phyloP scores from a whole-genome alignment of 1,140 invertebrate genomes.

The Pseudomyrmex sp. region DNA sequence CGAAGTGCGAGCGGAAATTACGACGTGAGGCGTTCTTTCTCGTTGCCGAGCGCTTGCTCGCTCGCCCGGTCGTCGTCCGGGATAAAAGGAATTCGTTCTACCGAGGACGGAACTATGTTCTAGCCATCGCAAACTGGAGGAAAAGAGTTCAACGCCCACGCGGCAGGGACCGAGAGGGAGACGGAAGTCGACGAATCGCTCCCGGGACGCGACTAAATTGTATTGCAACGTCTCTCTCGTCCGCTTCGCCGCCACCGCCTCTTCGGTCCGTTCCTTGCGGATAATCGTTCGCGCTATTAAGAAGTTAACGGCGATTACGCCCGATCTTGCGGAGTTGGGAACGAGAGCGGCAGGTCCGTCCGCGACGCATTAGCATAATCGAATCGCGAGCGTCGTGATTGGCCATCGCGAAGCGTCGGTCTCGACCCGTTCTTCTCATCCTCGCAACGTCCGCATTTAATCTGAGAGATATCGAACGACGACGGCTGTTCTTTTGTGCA shows the following conservation, averaged over 20 bases:
- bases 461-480: slow-evolving; percentile 5
- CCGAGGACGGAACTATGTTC: slow-evolving; percentile 26
- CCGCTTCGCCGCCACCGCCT: background rate
- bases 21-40: slow-evolving; percentile 47
- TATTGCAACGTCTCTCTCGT: slow-evolving; percentile 31
- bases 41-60: slow-evolving; percentile 29
- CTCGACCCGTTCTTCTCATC: background rate
- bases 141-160: slow-evolving; percentile 15
- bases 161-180: background rate
- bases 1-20: slow-evolving; percentile 62
- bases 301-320: slow-evolving; percentile 67
- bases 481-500: background rate
- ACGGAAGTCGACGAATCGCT: slow-evolving; percentile 43
- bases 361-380: slow-evolving; percentile 70
- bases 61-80: slow-evolving; percentile 2
- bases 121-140: background rate
- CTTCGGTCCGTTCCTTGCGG: slow-evolving; percentile 7
- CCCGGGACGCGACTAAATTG: slow-evolving; percentile 54
- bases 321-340: slow-evolving; percentile 49
- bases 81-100: slow-evolving; percentile 49
- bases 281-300: slow-evolving; percentile 68
- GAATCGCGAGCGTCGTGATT: slow-evolving; percentile 65
- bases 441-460: background rate
- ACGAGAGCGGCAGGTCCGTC: slow-evolving; percentile 17
- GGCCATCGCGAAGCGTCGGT: slow-evolving; percentile 47